Percentiles rank a stretch among this genome's conserved stretches.
phyloP scores from a whole-genome alignment of 2,797 vertebrate species.

The Buceros bicornis region DNA sequence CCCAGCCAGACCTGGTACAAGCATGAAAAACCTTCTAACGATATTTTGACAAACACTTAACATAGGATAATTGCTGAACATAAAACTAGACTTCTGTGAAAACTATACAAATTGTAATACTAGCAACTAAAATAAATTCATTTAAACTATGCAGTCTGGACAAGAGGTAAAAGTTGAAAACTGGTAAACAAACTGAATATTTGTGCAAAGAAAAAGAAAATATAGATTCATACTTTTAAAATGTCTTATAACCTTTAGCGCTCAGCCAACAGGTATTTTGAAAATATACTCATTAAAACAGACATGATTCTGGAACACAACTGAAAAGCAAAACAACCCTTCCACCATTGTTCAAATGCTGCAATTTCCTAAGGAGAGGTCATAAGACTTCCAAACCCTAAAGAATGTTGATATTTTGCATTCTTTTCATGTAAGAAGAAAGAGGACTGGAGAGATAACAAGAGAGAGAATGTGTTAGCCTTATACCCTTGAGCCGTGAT shows the following conservation, averaged over 20 bases:
- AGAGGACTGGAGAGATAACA: conserved; percentile 34
- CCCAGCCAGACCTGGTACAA: not conserved
- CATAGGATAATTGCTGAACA: not conserved
- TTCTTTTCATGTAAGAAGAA: conserved; percentile 51
- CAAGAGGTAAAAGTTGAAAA: not conserved
- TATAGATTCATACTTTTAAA: not conserved
- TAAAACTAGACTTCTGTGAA: not conserved
- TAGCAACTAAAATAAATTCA: not conserved
- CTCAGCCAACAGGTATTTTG: not conserved
- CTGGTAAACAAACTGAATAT: not conserved
- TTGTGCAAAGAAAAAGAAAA: not conserved
- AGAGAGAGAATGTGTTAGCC: conserved; percentile 47
- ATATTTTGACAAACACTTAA: not conserved
- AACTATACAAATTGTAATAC: not conserved
- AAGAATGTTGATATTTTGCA: conserved; percentile 43
- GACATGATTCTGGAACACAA: conserved; percentile 7
- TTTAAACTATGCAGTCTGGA: not conserved
- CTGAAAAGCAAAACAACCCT: not conserved
- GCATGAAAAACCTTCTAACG: not conserved
- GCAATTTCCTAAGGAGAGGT: conserved; percentile 22
- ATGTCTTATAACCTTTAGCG: not conserved
- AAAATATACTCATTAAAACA: conserved; percentile 31
- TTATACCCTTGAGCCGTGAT: conserved; percentile 66
- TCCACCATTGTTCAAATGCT: not conserved
- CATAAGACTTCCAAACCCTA: conserved; percentile 34